phyloP scores from a whole-genome alignment of 2,113 vertebrate genomes.

The Todiramphus saurophagus region DNA sequence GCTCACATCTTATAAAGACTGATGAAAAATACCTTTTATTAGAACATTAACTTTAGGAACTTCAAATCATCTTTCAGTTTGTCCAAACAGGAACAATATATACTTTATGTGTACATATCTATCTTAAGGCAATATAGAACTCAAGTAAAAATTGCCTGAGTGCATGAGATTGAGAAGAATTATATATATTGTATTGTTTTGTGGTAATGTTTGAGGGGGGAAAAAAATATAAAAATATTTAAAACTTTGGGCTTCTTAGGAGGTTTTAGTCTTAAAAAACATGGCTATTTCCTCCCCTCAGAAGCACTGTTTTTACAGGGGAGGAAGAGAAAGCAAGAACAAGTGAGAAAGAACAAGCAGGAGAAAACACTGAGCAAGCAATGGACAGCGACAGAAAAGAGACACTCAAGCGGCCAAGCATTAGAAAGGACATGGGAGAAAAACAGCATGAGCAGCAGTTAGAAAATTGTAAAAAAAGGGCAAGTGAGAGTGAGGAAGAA shows the following conservation, averaged over 20 bases:
- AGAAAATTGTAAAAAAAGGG: background rate
- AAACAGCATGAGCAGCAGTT: background rate
- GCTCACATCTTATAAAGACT: background rate
- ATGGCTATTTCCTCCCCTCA: background rate
- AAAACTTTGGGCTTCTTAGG: background rate
- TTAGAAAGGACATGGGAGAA: background rate
- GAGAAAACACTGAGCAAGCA: background rate
- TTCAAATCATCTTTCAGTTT: background rate
- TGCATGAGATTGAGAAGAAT: background rate
- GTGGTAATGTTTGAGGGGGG: background rate
- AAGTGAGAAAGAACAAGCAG: background rate
- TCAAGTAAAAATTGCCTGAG: background rate
- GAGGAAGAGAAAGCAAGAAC: background rate
- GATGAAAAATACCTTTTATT: background rate
- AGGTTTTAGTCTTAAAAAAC: background rate
- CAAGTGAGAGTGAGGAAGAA: background rate
- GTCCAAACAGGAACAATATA: background rate
- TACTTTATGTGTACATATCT: accelerated
- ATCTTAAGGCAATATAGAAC: background rate
- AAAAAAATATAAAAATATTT: background rate
- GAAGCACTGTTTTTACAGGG: background rate
- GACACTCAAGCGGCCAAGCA: background rate
- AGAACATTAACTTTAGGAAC: background rate
- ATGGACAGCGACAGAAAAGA: background rate
- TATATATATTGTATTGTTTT: background rate